These are phyloP conservation scores for Octodon degus DNA, from an alignment of 2,113 vertebrate species.

Conservation along the genomic window DNA sequence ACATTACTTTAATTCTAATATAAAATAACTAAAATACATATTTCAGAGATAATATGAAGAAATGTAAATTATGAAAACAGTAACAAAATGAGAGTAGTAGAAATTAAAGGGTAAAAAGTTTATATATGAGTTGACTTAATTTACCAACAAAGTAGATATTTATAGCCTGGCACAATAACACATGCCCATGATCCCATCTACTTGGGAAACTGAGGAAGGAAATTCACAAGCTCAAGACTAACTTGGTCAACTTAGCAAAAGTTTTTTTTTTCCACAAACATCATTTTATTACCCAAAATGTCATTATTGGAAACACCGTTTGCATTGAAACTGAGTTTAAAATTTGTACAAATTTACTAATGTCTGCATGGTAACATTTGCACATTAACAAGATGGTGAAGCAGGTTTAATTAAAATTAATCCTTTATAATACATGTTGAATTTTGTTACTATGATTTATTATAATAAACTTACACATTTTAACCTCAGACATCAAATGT, in stretches of 20 bases:
- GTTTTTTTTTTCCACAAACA: constrained; percentile 67
- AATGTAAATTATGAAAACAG: neutral
- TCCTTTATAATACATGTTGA: constrained; percentile 50
- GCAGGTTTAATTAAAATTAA: constrained; percentile 77
- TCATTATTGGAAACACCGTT: constrained; percentile 80
- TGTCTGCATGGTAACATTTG: constrained; percentile 90
- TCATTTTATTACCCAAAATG: constrained; percentile 76
- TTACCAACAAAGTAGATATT: neutral
- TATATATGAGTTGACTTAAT: neutral
- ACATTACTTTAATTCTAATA: neutral
- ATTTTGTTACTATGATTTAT: too few species aligned
- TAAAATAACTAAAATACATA: neutral
- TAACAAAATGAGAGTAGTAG: neutral
- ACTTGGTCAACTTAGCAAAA: too few species aligned
- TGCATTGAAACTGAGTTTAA: constrained; percentile 85
- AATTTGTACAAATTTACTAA: constrained; percentile 85
- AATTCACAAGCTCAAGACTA: too few species aligned
- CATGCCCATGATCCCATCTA: neutral
- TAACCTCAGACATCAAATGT: too few species aligned
- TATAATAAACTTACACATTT: too few species aligned
- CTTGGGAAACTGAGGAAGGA: too few species aligned
- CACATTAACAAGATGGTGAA: constrained; percentile 85
- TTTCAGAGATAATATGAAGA: neutral
- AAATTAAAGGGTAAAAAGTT: neutral
- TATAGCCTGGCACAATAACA: neutral